A percentile compares a stretch with the other conserved stretches of the same genome.
Conservation (phyloP, 2,888 invertebrate species). For the Neria commutata region DNA sequence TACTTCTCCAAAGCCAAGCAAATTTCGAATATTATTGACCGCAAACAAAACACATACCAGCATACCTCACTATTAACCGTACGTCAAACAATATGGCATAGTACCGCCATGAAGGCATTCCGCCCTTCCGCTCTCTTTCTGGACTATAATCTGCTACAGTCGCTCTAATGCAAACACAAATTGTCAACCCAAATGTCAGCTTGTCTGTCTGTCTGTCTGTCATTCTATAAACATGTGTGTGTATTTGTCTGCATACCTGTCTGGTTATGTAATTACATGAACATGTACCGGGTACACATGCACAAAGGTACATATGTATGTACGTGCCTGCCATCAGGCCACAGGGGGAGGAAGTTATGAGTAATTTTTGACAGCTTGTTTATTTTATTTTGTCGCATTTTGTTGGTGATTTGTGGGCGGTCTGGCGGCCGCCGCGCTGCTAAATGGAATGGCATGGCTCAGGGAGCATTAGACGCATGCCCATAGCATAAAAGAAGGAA, state of each 20-base stretch:
- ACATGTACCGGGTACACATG: conserved; percentile 20
- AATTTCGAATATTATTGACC: neutral
- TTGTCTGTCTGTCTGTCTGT: conserved; percentile 26
- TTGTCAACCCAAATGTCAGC: conserved; percentile 39
- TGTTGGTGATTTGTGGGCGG: conserved; percentile 55
- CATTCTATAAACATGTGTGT: conserved; percentile 15
- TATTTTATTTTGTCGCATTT: conserved; percentile 58
- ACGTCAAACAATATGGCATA: too few species aligned
- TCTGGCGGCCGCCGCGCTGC: conserved; percentile 50
- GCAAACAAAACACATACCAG: neutral
- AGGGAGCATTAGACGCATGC: too few species aligned
- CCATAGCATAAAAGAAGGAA: neutral
- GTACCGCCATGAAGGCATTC: conserved; percentile 18
- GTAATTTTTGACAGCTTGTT: conserved; percentile 57
- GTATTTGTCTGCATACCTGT: conserved; percentile 15
- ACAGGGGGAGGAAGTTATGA: conserved; percentile 44
- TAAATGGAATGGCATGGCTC: too few species aligned
- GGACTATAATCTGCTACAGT: conserved; percentile 4
- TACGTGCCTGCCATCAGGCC: conserved; percentile 9
- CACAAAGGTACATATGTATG: conserved; percentile 14
- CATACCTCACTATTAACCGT: neutral
- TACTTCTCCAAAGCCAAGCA: too few species aligned
- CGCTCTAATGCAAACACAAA: conserved; percentile 29
- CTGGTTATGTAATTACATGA: conserved; percentile 19
- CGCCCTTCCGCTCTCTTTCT: conserved; percentile 18